A percentile compares a stretch with the other conserved stretches of the same genome.
These are phyloP conservation scores for Drosophila orosa DNA, from an alignment of 1,140 invertebrate species.

Conservation along the genomic window DNA sequence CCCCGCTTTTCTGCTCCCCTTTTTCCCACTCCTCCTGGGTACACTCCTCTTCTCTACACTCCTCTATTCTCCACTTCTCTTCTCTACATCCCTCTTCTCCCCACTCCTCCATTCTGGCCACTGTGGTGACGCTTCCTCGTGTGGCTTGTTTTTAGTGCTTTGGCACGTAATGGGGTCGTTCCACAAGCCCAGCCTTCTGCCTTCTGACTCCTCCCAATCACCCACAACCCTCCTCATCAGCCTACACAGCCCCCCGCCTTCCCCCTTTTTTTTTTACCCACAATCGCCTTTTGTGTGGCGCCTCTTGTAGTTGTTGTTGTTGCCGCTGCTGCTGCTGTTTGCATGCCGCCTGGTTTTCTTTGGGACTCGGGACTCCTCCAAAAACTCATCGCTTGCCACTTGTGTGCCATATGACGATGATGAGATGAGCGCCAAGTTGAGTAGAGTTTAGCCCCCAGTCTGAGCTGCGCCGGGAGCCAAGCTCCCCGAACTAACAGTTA, in stretches of 20 bases:
- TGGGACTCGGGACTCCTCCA: slow-evolving; percentile 37
- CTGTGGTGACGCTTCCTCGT: slow-evolving; percentile 61
- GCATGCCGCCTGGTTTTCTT: slow-evolving; percentile 51
- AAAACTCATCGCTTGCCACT: slow-evolving; percentile 56
- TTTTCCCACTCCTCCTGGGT: too few relatives aligned
- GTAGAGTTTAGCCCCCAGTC: slow-evolving; percentile 36
- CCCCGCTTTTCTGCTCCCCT: slow-evolving; percentile 8
- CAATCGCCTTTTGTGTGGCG: slow-evolving; percentile 66
- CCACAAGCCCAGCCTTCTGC: slow-evolving; percentile 32
- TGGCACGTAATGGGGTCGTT: slow-evolving; percentile 79
- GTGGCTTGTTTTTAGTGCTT: slow-evolving; percentile 77
- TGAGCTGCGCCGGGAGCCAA: slow-evolving; percentile 24
- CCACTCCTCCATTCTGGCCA: neutral
- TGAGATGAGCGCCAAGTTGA: slow-evolving; percentile 55
- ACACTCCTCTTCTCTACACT: too few relatives aligned
- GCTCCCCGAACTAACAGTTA: slow-evolving; percentile 43
- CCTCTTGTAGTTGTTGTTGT: slow-evolving; percentile 40
- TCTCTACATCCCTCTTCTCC: too few relatives aligned
- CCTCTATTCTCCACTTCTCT: neutral
- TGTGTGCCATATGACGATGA: slow-evolving; percentile 64
- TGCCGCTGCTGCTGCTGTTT: slow-evolving; percentile 30
- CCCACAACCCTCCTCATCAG: slow-evolving; percentile 1
- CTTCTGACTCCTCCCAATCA: slow-evolving; percentile 12
- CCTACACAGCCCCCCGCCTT: slow-evolving; percentile 2
- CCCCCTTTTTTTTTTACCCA: slow-evolving; percentile 24